Conservation (phyloP, 2,888 invertebrate genomes). For the Cryptus armator region DNA sequence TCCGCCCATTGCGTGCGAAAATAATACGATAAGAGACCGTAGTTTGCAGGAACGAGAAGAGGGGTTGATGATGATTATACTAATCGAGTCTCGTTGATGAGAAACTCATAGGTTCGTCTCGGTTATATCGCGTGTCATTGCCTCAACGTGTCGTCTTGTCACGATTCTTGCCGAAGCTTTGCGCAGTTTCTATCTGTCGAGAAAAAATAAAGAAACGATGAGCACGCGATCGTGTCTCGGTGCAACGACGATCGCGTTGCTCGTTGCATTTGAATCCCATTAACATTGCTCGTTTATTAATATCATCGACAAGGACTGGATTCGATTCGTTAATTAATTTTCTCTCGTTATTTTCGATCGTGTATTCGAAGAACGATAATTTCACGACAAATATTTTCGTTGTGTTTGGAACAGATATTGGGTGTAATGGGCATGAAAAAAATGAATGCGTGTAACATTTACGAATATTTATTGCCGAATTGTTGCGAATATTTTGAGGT, state of each 20-base stretch:
- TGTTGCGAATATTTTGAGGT: slow-evolving; percentile 35
- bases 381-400: too few species aligned
- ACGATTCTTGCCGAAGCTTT: slow-evolving; percentile 17
- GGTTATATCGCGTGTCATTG: slow-evolving; percentile 16
- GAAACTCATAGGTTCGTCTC: slow-evolving; percentile 29
- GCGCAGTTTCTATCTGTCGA: slow-evolving; percentile 24
- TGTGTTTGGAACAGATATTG: too few species aligned
- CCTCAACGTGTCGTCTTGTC: not conserved
- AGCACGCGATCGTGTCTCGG: slow-evolving; percentile 43
- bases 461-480: not conserved
- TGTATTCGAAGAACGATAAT: not conserved
- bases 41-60: not conserved
- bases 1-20: not conserved
- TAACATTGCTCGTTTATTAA: not conserved
- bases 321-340: not conserved
- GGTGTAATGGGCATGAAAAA: too few species aligned
- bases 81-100: slow-evolving; percentile 47
- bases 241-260: slow-evolving; percentile 19
- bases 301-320: too few species aligned
- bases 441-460: too few species aligned
- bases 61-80: slow-evolving; percentile 34
- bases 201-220: slow-evolving; percentile 2
- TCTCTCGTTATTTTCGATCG: not conserved
- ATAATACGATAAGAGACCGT: slow-evolving; percentile 26
- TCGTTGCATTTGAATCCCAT: not conserved